These are phyloP conservation scores for Caenorhabditis imperialis DNA, from an alignment of 2,888 invertebrate species.

Conservation along the genomic window DNA sequence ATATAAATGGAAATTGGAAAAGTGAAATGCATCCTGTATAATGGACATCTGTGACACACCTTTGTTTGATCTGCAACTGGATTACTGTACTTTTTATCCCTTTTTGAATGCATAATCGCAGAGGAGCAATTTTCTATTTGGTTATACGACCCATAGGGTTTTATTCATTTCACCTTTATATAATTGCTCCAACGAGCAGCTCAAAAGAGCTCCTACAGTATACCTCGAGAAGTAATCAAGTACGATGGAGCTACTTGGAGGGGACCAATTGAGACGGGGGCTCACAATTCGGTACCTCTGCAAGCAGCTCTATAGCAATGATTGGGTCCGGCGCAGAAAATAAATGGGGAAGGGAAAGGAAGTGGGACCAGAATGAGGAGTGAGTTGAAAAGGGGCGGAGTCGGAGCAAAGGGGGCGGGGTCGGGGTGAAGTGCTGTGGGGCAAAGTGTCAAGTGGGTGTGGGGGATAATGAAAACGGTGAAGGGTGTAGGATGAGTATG, in stretches of 20 bases:
- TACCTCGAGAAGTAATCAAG: constrained; percentile 6
- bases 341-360: not conserved
- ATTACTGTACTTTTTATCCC: too few relatives aligned
- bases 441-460: constrained; percentile 51
- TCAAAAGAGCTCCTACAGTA: too few relatives aligned
- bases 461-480: too few relatives aligned
- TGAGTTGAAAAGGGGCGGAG: constrained; percentile 26
- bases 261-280: constrained; percentile 57
- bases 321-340: not conserved
- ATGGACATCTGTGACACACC: too few relatives aligned
- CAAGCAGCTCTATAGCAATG: constrained; percentile 48
- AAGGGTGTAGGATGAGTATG: constrained; percentile 30
- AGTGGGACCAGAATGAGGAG: constrained; percentile 20
- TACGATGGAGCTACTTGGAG: constrained; percentile 57
- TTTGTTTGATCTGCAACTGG: too few relatives aligned
- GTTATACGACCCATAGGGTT: too few relatives aligned
- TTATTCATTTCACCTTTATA: too few relatives aligned
- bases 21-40: too few relatives aligned
- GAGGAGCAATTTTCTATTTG: too few relatives aligned
- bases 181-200: too few relatives aligned
- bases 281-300: constrained; percentile 57
- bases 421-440: constrained; percentile 11
- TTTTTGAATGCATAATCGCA: too few relatives aligned
- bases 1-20: too few relatives aligned
- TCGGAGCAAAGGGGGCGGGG: constrained; percentile 8